Evolutionary conservation across 1,140 invertebrate species (phyloP).

Genomic region (Gryllus bimaculatus): DNA sequence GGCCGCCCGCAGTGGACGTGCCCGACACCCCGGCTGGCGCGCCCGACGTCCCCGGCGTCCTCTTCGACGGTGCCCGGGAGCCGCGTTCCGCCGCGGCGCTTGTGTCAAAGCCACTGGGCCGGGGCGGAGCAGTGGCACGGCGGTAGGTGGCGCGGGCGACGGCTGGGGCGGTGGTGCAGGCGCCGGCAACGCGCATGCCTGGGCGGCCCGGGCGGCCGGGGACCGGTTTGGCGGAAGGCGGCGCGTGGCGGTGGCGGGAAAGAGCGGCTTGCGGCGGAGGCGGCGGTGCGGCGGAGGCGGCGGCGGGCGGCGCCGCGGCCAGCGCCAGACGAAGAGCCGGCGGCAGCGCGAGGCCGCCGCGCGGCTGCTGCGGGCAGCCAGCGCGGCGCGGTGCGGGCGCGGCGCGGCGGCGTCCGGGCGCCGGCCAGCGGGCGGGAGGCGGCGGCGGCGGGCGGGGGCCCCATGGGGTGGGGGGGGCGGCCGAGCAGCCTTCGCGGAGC

Average conservation of each 20-base stretch:
- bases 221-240: background rate
- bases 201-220: too few species aligned
- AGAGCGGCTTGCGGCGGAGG: too few species aligned
- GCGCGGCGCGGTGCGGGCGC: background rate
- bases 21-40: background rate
- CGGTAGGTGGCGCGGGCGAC: too few species aligned
- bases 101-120: background rate
- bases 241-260: too few species aligned
- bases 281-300: too few species aligned
- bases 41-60: background rate
- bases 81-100: too few species aligned
- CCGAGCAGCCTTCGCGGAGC: conserved; percentile 7
- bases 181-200: background rate
- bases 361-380: background rate
- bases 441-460: background rate
- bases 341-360: background rate
- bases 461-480: conserved; percentile 15
- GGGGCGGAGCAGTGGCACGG: too few species aligned
- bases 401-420: background rate
- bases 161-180: background rate
- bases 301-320: too few species aligned
- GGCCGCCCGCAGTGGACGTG: background rate
- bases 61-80: too few species aligned
- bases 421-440: background rate
- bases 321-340: background rate